Evolutionary conservation across 2,888 invertebrate genomes (phyloP), one percentile per base, ranked within the genome.

Genomic region (Dermolepida albohirtum): DNA sequence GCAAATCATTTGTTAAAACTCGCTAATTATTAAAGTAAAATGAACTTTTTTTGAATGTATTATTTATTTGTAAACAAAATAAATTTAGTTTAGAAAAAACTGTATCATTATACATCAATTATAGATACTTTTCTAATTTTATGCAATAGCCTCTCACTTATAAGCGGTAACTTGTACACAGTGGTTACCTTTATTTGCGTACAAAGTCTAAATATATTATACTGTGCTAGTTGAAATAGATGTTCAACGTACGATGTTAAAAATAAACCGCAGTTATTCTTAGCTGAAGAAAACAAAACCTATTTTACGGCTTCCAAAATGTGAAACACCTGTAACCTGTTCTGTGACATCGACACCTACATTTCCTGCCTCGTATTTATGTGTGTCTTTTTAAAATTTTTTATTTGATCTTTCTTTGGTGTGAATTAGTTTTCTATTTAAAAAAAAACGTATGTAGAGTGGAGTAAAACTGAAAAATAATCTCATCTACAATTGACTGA

Each of bases 261-360:
- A 54, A 40, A 54, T 54, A 54, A 54, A 16, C 17, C 40, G n/a
- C 16, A 39, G 16, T 14, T 54, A 54, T 40, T 16, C 54, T 54
- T 40, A 10, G 16, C 12, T n/a, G 54, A 40, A 40, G 54, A 54
- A 54, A 54, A 54, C 54, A 54, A 54, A 54, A 54, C 54, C 54
- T 40, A 54, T 17, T 54, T 54, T 54, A 54, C 54, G 54, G 54
- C 54, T 54, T 54, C 54, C 40, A 54, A 11, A 39, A 39, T 40
- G 16, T 40, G 11, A 40, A 54, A 54, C 54, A 54, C 54, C 54
- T 54, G 54, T 54, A 54, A 54, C 54, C 54, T n/a, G 54, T 54
- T 34, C 54, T 39, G 54, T 54, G 54, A 54, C 54, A 54, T 54
- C 54, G 40, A 54, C 54, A 54, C 54, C 54, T 54, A 54, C 40